A percentile compares a stretch with the other conserved stretches of the same genome.
Conservation (phyloP, 2,888 invertebrate species). For the Limnephilus lunatus region DNA sequence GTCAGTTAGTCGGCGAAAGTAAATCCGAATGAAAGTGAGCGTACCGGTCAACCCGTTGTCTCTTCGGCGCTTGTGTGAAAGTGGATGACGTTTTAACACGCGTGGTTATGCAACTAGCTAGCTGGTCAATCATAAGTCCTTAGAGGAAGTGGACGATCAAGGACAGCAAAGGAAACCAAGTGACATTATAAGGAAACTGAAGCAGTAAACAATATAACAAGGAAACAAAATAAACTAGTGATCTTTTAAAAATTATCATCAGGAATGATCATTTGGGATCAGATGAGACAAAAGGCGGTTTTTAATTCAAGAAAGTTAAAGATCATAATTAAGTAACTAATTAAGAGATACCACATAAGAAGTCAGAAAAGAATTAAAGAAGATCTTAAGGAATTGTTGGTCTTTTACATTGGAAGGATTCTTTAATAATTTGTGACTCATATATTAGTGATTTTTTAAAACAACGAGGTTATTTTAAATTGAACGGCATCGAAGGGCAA, state of each 20-base stretch:
- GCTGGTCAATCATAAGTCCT: neutral
- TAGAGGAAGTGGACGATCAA: neutral
- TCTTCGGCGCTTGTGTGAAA: constrained; percentile 14
- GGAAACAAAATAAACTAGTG: neutral
- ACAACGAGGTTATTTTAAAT: neutral
- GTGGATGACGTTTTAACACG: constrained; percentile 13
- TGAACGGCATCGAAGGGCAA: neutral
- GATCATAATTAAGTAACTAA: neutral
- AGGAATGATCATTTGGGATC: neutral
- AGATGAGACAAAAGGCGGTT: neutral
- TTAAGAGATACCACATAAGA: too few relatives aligned
- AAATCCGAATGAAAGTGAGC: constrained; percentile 27
- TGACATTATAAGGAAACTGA: neutral
- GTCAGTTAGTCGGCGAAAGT: constrained; percentile 22
- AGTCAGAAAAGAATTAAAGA: too few relatives aligned
- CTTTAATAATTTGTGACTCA: neutral
- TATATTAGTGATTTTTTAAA: neutral
- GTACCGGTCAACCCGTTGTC: constrained; percentile 13
- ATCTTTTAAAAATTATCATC: neutral
- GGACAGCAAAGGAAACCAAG: neutral
- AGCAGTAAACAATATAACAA: neutral
- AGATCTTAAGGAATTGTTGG: neutral
- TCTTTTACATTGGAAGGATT: neutral
- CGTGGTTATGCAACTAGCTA: constrained; percentile 10
- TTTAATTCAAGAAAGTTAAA: neutral